Conservation (phyloP, 2,888 invertebrate genomes). For the Aphodius sticticus region DNA sequence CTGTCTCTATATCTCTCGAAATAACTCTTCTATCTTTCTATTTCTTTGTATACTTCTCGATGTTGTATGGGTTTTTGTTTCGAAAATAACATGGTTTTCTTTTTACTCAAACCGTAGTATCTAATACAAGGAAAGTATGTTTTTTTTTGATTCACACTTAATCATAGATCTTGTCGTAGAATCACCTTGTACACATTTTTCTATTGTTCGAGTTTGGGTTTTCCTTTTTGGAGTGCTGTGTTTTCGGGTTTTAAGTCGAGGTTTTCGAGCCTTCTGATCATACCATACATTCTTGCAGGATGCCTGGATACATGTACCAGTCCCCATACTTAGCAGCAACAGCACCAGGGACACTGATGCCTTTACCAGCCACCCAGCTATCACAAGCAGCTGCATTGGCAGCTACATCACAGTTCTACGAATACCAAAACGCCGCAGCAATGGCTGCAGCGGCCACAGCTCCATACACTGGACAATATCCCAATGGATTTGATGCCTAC, state of each 20-base stretch:
- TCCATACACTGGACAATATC: conserved; percentile 76
- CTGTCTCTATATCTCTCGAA: conserved; percentile 20
- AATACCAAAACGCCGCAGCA: conserved; percentile 76
- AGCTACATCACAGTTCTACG: conserved; percentile 81
- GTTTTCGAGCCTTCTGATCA: conserved; percentile 25
- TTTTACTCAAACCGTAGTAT: conserved; percentile 28
- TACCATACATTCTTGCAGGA: conserved; percentile 61
- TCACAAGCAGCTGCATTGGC: conserved; percentile 80
- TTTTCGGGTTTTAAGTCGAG: conserved; percentile 34
- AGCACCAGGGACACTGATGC: conserved; percentile 72
- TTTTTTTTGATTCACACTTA: conserved; percentile 23
- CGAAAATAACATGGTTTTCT: conserved; percentile 30
- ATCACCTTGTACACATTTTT: conserved; percentile 46
- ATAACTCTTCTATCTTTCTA: conserved; percentile 23
- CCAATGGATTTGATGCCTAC: conserved; percentile 76
- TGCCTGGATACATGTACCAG: conserved; percentile 80
- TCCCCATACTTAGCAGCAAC: conserved; percentile 75
- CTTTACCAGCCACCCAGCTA: conserved; percentile 70
- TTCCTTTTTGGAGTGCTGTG: conserved; percentile 59
- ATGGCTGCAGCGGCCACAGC: conserved; percentile 75
- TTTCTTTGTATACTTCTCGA: conserved; percentile 25
- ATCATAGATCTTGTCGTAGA: conserved; percentile 35
- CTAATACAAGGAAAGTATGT: conserved; percentile 30
- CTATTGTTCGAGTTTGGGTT: conserved; percentile 41
- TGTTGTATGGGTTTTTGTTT: conserved; percentile 30